These are phyloP conservation scores for Subanguina moxae DNA, from an alignment of 1,140 invertebrate genomes.

Conservation along the genomic window DNA sequence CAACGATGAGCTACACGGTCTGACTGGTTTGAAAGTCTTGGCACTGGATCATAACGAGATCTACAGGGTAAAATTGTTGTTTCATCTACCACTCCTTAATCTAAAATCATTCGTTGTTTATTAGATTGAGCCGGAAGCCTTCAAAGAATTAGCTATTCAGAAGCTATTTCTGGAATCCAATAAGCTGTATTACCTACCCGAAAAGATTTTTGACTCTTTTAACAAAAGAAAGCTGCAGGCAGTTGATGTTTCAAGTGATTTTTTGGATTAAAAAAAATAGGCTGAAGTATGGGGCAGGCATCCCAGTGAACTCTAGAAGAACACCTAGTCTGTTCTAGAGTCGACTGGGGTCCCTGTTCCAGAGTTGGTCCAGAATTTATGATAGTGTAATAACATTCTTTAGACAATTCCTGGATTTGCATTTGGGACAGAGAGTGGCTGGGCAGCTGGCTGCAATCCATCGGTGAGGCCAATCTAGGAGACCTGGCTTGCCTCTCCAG, in stretches of 20 bases:
- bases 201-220: conserved; percentile 36
- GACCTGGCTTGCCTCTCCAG: conserved; percentile 38
- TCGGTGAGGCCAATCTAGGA: conserved; percentile 41
- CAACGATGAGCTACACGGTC: not conserved
- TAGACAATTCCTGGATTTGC: conserved; percentile 40
- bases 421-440: conserved; percentile 49
- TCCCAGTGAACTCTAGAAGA: too few relatives aligned
- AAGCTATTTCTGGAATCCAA: conserved; percentile 46
- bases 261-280: too few relatives aligned
- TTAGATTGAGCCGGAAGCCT: conserved; percentile 37
- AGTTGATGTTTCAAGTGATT: conserved; percentile 40
- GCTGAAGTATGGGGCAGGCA: too few relatives aligned
- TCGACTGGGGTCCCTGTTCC: too few relatives aligned
- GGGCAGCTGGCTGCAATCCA: conserved; percentile 30
- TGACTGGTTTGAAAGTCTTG: conserved; percentile 8
- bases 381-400: not conserved
- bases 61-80: not conserved
- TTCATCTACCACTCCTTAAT: too few relatives aligned
- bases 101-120: too few relatives aligned
- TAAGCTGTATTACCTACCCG: conserved; percentile 36
- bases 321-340: too few relatives aligned
- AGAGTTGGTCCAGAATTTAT: not conserved
- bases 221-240: conserved; percentile 30
- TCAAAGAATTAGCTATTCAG: conserved; percentile 35
- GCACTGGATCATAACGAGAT: conserved; percentile 32